Conservation (phyloP, 2,888 invertebrate species). For the Helicoverpa assulta region DNA sequence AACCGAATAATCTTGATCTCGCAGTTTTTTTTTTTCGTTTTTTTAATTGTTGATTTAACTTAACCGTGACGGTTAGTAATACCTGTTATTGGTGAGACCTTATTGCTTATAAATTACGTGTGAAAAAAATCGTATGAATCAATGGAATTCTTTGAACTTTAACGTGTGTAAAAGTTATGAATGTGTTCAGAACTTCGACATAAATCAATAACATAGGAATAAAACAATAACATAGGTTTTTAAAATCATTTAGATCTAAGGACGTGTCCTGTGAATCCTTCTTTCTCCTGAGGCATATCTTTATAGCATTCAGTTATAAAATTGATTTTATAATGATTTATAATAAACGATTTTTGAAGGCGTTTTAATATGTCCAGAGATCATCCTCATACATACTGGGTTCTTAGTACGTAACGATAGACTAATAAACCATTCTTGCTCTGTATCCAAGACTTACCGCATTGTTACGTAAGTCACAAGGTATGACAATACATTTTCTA, state of each 20-base stretch:
- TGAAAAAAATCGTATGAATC: not conserved
- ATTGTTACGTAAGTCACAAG: slow-evolving; percentile 65
- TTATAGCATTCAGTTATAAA: too few species aligned
- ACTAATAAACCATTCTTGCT: not conserved
- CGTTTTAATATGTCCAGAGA: too few species aligned
- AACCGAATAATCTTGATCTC: slow-evolving; percentile 23
- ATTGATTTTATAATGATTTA: too few species aligned
- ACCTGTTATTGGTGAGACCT: slow-evolving; percentile 17
- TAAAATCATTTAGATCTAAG: too few species aligned
- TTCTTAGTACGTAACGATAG: not conserved
- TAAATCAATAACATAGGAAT: too few species aligned
- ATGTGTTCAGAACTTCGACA: too few species aligned
- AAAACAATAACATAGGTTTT: too few species aligned
- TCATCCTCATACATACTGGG: too few species aligned
- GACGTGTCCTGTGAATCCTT: too few species aligned
- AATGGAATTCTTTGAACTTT: not conserved
- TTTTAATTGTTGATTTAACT: slow-evolving; percentile 12
- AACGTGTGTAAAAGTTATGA: not conserved
- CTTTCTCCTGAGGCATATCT: too few species aligned
- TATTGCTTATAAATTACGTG: slow-evolving; percentile 6
- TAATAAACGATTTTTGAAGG: too few species aligned
- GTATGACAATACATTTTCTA: slow-evolving; percentile 65
- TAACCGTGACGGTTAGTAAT: slow-evolving; percentile 29
- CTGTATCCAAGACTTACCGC: slow-evolving; percentile 33
- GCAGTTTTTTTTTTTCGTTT: slow-evolving; percentile 9